Conservation (phyloP, 2,797 vertebrate species). For the Enteromius radiatus region DNA sequence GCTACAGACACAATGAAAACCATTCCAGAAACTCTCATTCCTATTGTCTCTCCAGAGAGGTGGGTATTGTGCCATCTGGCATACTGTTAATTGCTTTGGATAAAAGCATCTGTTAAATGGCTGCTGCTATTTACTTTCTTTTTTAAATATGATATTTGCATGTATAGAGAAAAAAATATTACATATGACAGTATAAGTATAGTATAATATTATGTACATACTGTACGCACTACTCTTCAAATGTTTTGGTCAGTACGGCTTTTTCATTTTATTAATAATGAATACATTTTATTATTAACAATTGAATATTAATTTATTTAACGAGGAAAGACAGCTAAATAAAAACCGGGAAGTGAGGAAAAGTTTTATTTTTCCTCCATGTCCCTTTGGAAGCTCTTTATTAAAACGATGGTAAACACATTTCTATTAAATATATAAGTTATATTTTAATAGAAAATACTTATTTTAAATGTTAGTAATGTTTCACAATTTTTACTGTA, state of each 20-base stretch:
- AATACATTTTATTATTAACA: no score
- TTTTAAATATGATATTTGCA: not conserved
- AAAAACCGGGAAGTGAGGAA: not conserved
- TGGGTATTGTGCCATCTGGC: constrained; percentile 52
- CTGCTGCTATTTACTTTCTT: not conserved
- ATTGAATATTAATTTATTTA: not conserved
- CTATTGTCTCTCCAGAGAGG: constrained; percentile 84
- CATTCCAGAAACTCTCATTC: constrained; percentile 72
- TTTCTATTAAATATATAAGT: no score
- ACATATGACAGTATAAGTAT: no score
- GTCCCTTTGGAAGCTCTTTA: no score
- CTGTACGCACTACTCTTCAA: not conserved
- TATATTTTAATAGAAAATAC: not conserved
- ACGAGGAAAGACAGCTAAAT: not conserved
- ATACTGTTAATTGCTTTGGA: not conserved
- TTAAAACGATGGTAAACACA: no score
- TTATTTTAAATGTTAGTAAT: not conserved
- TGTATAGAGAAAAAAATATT: not conserved
- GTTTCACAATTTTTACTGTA: not conserved
- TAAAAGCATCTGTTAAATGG: constrained; percentile 10
- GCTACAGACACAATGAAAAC: constrained; percentile 71
- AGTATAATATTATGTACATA: not conserved
- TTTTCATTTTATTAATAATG: no score
- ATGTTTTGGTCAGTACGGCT: not conserved
- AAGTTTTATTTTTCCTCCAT: no score